A percentile compares a stretch with the other conserved stretches of the same genome.
phyloP scores from a whole-genome alignment of 2,888 invertebrate genomes.

The Desoria tigrina region DNA sequence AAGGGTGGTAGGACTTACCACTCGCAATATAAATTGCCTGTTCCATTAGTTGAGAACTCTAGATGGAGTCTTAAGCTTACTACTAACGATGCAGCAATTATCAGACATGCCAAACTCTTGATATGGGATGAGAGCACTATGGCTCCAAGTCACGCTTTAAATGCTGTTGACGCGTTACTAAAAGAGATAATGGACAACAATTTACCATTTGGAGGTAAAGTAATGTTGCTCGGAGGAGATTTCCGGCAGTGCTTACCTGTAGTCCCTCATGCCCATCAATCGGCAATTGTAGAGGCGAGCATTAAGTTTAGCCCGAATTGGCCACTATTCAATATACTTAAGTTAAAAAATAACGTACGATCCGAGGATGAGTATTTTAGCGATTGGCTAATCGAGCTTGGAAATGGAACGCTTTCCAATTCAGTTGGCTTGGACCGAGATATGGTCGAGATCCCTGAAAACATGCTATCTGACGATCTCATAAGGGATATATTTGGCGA shows the following conservation, averaged over 20 bases:
- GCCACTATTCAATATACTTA: constrained; percentile 27
- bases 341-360: constrained; percentile 36
- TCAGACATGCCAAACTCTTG: constrained; percentile 15
- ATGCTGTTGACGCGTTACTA: constrained; percentile 25
- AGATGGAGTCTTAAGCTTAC: constrained; percentile 18
- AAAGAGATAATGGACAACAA: constrained; percentile 23
- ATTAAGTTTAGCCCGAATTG: constrained; percentile 28
- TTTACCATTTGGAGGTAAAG: constrained; percentile 37
- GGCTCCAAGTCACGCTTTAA: constrained; percentile 19
- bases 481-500: constrained; percentile 13
- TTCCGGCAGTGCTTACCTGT: constrained; percentile 46
- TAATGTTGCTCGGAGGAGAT: constrained; percentile 42
- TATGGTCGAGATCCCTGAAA: constrained; percentile 12
- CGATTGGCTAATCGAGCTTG: constrained; percentile 26
- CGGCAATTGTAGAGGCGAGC: constrained; percentile 24
- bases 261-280: constrained; percentile 22
- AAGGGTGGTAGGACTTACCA: constrained; percentile 56
- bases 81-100: constrained; percentile 1
- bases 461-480: neutral
- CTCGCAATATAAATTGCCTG: constrained; percentile 54
- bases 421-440: constrained; percentile 1
- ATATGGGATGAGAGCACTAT: constrained; percentile 33
- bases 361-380: constrained; percentile 2
- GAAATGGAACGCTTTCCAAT: constrained; percentile 22
- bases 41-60: constrained; percentile 17